Evolutionary conservation across 2,797 vertebrate species (phyloP).

Genomic region (Chrysocyon brachyurus): DNA sequence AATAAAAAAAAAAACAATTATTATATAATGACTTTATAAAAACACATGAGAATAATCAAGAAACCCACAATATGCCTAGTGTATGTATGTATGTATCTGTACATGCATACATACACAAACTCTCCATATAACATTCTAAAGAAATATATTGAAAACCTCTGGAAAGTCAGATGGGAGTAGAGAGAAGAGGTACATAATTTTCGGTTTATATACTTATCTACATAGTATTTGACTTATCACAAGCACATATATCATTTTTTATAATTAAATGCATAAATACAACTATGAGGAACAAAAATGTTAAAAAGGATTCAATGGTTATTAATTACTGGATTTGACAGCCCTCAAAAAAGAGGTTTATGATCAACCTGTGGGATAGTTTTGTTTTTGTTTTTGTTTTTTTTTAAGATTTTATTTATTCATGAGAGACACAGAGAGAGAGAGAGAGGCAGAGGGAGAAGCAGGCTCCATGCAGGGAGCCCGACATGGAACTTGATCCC

Average conservation of each 20-base stretch:
- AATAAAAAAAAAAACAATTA: background rate
- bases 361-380: background rate
- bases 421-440: too few relatives aligned
- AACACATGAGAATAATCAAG: conserved; percentile 39
- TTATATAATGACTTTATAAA: background rate
- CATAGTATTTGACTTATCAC: background rate
- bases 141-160: conserved; percentile 51
- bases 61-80: background rate
- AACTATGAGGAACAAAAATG: conserved; percentile 55
- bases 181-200: conserved; percentile 25
- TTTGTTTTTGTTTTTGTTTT: too few relatives aligned
- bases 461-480: too few relatives aligned
- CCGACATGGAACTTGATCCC: too few relatives aligned
- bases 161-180: background rate
- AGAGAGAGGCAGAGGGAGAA: too few relatives aligned
- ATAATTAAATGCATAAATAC: background rate
- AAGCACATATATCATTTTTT: background rate
- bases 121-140: background rate
- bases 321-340: conserved; percentile 3
- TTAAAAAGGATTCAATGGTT: conserved; percentile 16
- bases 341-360: background rate
- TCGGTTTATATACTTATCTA: background rate
- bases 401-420: too few relatives aligned
- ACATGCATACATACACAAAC: background rate
- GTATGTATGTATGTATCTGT: background rate